Evolutionary conservation across 2,888 invertebrate genomes (phyloP).

Genomic region (Pollenia labialis): DNA sequence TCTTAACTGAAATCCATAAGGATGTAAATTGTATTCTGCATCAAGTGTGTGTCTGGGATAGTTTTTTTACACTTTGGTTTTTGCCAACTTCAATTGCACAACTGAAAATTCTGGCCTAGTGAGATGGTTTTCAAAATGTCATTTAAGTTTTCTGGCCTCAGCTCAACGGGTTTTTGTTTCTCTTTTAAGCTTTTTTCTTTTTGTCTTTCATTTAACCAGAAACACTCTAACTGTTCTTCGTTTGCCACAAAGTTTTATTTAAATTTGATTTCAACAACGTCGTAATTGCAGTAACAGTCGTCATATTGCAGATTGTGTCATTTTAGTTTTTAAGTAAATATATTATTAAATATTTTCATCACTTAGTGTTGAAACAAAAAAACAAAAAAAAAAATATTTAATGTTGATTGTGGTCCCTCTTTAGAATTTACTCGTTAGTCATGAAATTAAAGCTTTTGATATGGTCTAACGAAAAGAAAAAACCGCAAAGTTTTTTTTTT

Average conservation of each 20-base stretch:
- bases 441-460: conserved; percentile 15
- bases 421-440: conserved; percentile 19
- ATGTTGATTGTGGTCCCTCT: not conserved
- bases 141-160: conserved; percentile 58
- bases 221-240: not conserved
- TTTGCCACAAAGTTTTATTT: conserved; percentile 31
- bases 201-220: not conserved
- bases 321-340: conserved; percentile 55
- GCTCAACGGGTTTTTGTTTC: conserved; percentile 18
- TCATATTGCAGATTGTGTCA: conserved; percentile 70
- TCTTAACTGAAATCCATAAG: conserved; percentile 31
- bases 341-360: conserved; percentile 54
- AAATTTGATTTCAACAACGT: conserved; percentile 57
- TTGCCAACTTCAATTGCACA: conserved; percentile 33
- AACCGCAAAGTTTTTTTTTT: conserved; percentile 41
- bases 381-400: not conserved
- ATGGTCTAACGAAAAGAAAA: not conserved
- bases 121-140: conserved; percentile 62
- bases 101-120: conserved; percentile 27
- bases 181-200: conserved; percentile 7
- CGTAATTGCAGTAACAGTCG: conserved; percentile 21
- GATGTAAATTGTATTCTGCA: conserved; percentile 9
- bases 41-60: not conserved
- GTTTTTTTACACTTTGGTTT: not conserved
- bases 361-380: not conserved